A percentile compares a stretch with the other conserved stretches of the same genome.
Conservation (phyloP, 2,888 invertebrate genomes). For the Vannuccia rotundouncinata region DNA sequence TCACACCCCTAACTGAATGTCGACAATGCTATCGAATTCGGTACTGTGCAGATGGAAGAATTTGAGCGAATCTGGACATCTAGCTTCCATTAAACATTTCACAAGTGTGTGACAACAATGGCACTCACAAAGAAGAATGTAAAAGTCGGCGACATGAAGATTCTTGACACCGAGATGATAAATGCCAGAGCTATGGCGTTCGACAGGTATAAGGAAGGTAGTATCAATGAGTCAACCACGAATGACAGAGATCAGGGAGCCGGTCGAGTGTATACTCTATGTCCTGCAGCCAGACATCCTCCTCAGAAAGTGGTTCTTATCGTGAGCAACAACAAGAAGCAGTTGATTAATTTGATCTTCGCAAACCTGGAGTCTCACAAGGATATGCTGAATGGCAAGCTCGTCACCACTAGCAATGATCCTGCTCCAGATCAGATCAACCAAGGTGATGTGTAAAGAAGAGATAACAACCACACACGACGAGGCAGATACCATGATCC, state of each 20-base stretch:
- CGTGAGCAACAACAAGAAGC: not conserved
- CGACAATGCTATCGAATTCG: constrained; percentile 31
- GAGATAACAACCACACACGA: not conserved
- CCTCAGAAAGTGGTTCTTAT: not conserved
- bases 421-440: not conserved
- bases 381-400: not conserved
- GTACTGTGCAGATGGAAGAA: constrained; percentile 30
- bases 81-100: constrained; percentile 34
- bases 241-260: not conserved
- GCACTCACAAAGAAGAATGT: constrained; percentile 32
- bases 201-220: not conserved
- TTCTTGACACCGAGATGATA: constrained; percentile 38
- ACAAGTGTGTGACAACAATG: constrained; percentile 19
- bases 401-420: constrained; percentile 1
- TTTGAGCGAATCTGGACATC: constrained; percentile 34
- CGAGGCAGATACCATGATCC: not conserved
- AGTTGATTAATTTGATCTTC: not conserved
- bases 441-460: not conserved
- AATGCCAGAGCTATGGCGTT: constrained; percentile 39
- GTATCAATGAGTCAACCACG: not conserved
- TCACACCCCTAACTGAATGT: constrained; percentile 31
- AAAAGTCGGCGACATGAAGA: constrained; percentile 35
- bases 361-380: not conserved
- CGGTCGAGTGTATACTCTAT: not conserved
- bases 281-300: not conserved